These are phyloP conservation scores for Neotoxoptera formosana DNA, from an alignment of 1,140 invertebrate genomes.

Conservation along the genomic window DNA sequence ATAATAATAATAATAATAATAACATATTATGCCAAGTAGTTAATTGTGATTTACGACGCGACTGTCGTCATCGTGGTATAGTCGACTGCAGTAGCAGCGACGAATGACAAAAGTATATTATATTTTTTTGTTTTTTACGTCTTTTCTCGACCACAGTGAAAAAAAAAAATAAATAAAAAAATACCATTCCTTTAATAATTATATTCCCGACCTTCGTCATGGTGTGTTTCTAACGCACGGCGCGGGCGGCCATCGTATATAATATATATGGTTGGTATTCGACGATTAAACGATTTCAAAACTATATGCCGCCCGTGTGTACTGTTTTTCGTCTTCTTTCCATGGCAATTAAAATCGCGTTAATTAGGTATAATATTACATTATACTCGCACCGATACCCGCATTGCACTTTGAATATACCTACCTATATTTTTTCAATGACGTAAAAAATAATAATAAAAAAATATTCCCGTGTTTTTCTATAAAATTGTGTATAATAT, in stretches of 20 bases:
- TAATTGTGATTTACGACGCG: constrained; percentile 7
- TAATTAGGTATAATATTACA: not conserved
- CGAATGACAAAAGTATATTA: not conserved
- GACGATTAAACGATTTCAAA: not conserved
- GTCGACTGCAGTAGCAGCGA: not conserved
- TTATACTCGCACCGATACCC: not conserved
- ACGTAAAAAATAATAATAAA: not conserved
- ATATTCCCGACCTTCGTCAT: not conserved
- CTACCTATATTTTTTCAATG: not conserved
- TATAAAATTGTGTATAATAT: not conserved
- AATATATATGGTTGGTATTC: not conserved
- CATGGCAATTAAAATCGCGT: not conserved
- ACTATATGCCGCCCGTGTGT: not conserved
- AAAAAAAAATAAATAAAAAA: not conserved
- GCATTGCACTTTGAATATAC: not conserved
- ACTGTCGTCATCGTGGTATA: not conserved
- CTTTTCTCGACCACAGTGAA: not conserved
- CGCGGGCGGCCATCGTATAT: not conserved
- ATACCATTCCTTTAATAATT: not conserved
- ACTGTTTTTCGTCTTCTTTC: not conserved
- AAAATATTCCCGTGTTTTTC: not conserved
- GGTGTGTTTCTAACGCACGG: not conserved
- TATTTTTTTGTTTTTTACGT: not conserved
- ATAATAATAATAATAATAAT: not conserved
- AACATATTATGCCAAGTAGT: constrained; percentile 8